Conservation (phyloP, 2,888 invertebrate genomes). For the Nymphalis polychloros region DNA sequence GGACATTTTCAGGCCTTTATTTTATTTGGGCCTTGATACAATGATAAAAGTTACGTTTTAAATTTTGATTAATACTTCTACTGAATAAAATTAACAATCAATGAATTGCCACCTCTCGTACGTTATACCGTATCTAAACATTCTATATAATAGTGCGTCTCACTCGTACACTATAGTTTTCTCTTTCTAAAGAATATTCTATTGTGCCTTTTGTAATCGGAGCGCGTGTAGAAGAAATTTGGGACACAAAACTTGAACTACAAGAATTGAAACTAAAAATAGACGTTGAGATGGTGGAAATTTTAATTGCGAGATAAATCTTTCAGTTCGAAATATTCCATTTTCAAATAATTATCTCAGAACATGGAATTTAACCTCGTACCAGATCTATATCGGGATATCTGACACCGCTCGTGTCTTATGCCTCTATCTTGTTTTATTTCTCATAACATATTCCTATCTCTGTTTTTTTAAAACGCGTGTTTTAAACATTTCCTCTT, state of each 20-base stretch:
- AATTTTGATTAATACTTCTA: too few relatives aligned
- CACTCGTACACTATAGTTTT: neutral
- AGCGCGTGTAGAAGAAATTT: constrained; percentile 18
- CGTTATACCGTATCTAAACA: neutral
- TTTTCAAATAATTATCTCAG: neutral
- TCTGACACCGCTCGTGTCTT: too few relatives aligned
- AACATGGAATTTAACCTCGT: too few relatives aligned
- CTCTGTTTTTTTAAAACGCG: too few relatives aligned
- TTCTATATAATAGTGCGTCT: neutral
- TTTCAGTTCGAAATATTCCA: neutral
- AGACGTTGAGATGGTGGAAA: neutral
- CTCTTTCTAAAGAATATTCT: constrained; percentile 12
- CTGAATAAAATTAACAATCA: too few relatives aligned
- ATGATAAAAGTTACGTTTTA: too few relatives aligned
- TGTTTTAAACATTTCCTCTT: too few relatives aligned
- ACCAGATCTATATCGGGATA: too few relatives aligned
- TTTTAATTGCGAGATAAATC: neutral
- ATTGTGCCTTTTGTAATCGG: constrained; percentile 19
- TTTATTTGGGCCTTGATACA: too few relatives aligned
- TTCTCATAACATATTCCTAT: too few relatives aligned
- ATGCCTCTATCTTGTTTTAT: too few relatives aligned
- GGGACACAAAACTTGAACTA: constrained; percentile 10
- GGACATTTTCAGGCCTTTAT: too few relatives aligned
- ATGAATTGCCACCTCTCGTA: neutral
- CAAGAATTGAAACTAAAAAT: constrained; percentile 2